Base-by-base conservation (phyloP, 2,797 vertebrate genomes). In the Pangasius sanitwongsei region DNA sequence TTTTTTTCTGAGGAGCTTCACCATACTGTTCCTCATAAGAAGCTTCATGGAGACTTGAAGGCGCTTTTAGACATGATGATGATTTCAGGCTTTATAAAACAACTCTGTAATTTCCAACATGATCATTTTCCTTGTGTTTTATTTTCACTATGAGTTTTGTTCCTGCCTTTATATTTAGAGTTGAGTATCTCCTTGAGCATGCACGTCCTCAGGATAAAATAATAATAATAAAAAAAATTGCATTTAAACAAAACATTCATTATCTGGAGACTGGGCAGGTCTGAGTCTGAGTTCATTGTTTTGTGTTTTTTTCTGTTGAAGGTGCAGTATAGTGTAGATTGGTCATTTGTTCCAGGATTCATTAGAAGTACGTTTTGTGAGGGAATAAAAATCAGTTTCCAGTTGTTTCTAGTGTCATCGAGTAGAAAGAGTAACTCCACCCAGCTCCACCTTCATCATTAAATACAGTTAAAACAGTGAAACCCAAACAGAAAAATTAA, bases 361-460 rank as follows among this genome's bases (percentile, higher is more conserved):
- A 61, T 59, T 61, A 37, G 55, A 37, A 57, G 11, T 11, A 59
- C 31, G 23, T 25, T 37, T 34, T 59, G 31, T 59, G 18, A 80
- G 77, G 31, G 16, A 80, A 80, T 80, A 80, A 80, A 55, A 18
- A 34, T 31, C 15, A 9, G 53, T 31, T 12, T 77, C 20, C 41
- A 75, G 41, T 57, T 50, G 74, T 48, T 28, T 78, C 12, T 6
- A 53, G 25, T 78, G 44, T 53, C n/a, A 7, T 57, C 20, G 50
- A 80, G 31, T 80, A 28, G 77, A 57, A 57, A 55, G n/a, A 34
- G 50, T 31, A 57, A 31, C 50, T 80, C 16, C 78, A 57, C 78
- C 53, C 53, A 59, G 18, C 78, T 81, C 78, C 53, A 37, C 78
- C 78, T 59, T 81, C 53, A 81, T 41, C 15, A 59, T 81, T 34